Percentiles rank a stretch among this genome's conserved stretches.
Evolutionary conservation across 2,888 invertebrate species (phyloP).

Genomic region (Epinotia demarniana): DNA sequence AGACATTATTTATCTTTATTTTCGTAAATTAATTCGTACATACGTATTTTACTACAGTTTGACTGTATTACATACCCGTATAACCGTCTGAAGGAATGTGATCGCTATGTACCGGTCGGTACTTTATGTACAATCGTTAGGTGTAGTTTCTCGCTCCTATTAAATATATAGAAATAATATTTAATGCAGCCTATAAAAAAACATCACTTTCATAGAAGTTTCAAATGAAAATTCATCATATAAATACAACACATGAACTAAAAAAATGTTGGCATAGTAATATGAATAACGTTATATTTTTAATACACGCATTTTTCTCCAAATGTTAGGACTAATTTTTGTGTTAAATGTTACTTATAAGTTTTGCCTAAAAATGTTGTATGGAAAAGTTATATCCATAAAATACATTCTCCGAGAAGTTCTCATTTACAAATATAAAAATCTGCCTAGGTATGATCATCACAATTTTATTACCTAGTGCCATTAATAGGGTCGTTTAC

Average conservation of each 20-base stretch:
- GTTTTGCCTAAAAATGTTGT: not conserved
- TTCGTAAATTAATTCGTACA: not conserved
- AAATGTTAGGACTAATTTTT: constrained; percentile 24
- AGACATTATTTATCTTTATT: too few relatives aligned
- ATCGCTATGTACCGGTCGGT: constrained; percentile 1
- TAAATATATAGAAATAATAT: constrained; percentile 6
- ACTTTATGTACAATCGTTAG: constrained; percentile 26
- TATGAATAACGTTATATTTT: not conserved
- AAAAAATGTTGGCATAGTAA: not conserved
- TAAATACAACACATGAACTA: not conserved
- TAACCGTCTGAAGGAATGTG: constrained; percentile 2
- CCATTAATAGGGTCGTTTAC: not conserved
- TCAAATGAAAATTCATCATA: constrained; percentile 7
- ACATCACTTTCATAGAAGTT: not conserved
- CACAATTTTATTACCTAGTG: not conserved
- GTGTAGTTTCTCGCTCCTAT: not conserved
- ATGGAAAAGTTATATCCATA: not conserved
- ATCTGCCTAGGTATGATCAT: not conserved
- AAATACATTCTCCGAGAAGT: not conserved
- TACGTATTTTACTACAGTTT: constrained; percentile 1
- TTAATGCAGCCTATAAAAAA: not conserved
- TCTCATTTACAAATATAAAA: not conserved
- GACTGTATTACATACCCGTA: not conserved
- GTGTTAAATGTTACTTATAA: not conserved
- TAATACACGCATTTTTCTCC: constrained; percentile 23